phyloP scores from a whole-genome alignment of 2,888 invertebrate genomes.

The Caenorhabditis becei region DNA sequence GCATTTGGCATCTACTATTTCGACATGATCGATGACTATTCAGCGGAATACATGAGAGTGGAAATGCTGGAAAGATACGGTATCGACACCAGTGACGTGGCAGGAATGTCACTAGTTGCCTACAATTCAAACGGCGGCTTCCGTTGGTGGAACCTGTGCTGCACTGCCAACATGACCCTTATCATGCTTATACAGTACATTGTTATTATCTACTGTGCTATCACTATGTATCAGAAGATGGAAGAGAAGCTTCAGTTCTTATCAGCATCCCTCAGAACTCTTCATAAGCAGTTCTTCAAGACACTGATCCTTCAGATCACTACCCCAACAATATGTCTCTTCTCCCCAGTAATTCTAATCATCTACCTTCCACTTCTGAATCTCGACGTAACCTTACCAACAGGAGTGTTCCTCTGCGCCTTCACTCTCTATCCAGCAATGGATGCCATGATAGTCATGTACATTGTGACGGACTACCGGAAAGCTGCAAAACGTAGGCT shows the following conservation, averaged over 20 bases:
- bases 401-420: conserved; percentile 23
- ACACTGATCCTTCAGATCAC: conserved; percentile 31
- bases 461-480: conserved; percentile 37
- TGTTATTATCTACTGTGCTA: conserved; percentile 27
- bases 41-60: conserved; percentile 1
- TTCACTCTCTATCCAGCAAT: conserved; percentile 39
- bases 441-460: conserved; percentile 39
- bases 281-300: conserved; percentile 43
- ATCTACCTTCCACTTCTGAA: conserved; percentile 24
- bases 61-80: conserved; percentile 27
- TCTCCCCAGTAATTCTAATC: conserved; percentile 22
- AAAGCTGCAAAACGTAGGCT: conserved; percentile 13
- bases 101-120: conserved; percentile 15
- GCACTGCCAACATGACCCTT: conserved; percentile 11
- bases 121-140: neutral
- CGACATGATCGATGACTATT: conserved; percentile 18
- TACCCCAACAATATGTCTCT: conserved; percentile 22
- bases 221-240: conserved; percentile 11
- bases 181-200: conserved; percentile 29
- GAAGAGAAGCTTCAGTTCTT: conserved; percentile 13
- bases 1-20: conserved; percentile 6
- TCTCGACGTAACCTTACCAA: conserved; percentile 20
- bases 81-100: conserved; percentile 1
- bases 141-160: conserved; percentile 16
- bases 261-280: neutral